A percentile compares a stretch with the other conserved stretches of the same genome.
Evolutionary conservation across 2,113 vertebrate genomes (phyloP).

Genomic region (Scartelaos histophorus): DNA sequence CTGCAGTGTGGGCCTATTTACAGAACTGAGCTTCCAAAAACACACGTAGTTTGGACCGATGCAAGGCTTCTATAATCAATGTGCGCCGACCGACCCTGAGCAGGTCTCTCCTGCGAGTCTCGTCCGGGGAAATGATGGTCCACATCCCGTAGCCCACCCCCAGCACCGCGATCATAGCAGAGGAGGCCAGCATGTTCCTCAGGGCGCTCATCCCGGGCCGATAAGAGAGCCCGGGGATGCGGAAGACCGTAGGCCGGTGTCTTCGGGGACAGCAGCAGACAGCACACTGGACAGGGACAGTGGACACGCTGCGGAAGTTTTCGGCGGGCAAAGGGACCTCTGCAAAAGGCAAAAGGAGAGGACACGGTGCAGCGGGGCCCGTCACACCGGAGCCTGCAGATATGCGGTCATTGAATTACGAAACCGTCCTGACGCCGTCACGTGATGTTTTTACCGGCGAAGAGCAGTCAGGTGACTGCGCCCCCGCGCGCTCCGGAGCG

Average conservation of each 20-base stretch:
- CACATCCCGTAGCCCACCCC: constrained; percentile 55
- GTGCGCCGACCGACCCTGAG: constrained; percentile 54
- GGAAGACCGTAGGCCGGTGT: not conserved
- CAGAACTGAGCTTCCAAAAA: no score
- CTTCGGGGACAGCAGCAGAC: not conserved
- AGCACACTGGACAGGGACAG: not conserved
- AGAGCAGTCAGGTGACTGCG: not conserved
- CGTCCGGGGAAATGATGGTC: constrained; percentile 53
- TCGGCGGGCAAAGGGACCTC: not conserved
- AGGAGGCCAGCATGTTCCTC: constrained; percentile 27
- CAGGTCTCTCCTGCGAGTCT: constrained; percentile 51
- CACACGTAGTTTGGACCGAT: no score
- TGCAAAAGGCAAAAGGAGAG: not conserved
- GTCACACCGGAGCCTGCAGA: not conserved
- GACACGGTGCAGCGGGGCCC: not conserved
- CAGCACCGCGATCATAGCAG: not conserved
- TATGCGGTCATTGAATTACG: not conserved
- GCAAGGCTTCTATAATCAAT: no score
- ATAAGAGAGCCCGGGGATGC: not conserved
- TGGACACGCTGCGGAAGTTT: not conserved
- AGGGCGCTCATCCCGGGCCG: constrained; percentile 45
- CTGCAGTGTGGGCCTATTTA: no score
- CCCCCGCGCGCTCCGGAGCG: not conserved
- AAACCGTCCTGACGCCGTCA: constrained; percentile 13
- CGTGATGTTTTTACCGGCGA: not conserved